Percentiles rank a stretch among this genome's conserved stretches.
Conservation (phyloP, 2,797 vertebrate species). For the Melanogrammus aeglefinus region DNA sequence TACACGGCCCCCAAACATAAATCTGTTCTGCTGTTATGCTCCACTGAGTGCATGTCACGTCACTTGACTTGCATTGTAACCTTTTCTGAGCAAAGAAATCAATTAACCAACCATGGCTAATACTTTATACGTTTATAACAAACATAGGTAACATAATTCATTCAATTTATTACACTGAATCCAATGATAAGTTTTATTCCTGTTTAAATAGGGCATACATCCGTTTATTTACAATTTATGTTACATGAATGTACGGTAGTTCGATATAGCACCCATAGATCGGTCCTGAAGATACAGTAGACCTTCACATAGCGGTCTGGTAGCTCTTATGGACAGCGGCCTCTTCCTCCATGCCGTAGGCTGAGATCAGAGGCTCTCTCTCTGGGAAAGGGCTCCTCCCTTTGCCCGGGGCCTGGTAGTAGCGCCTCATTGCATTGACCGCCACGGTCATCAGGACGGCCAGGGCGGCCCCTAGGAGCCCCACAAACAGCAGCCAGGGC, state of each 20-base stretch:
- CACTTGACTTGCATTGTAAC: background rate
- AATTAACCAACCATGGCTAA: background rate
- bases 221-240: background rate
- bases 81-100: background rate
- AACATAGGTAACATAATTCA: background rate
- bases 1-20: too few species aligned
- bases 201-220: too few species aligned
- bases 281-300: background rate
- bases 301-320: slow-evolving; percentile 59
- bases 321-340: slow-evolving; percentile 41
- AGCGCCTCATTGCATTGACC: slow-evolving; percentile 21
- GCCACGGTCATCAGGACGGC: slow-evolving; percentile 48
- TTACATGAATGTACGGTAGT: background rate
- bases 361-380: slow-evolving; percentile 78
- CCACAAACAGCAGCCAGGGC: slow-evolving; percentile 82
- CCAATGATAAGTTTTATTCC: background rate
- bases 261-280: background rate
- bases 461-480: slow-evolving; percentile 69
- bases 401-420: slow-evolving; percentile 25
- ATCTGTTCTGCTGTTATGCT: too few species aligned
- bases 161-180: background rate
- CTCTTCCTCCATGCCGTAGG: slow-evolving; percentile 65
- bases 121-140: background rate
- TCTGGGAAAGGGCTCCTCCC: slow-evolving; percentile 71
- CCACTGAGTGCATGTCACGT: background rate